Evolutionary conservation across 2,113 vertebrate genomes (phyloP).

Genomic region (Nyctereutes procyonoides): DNA sequence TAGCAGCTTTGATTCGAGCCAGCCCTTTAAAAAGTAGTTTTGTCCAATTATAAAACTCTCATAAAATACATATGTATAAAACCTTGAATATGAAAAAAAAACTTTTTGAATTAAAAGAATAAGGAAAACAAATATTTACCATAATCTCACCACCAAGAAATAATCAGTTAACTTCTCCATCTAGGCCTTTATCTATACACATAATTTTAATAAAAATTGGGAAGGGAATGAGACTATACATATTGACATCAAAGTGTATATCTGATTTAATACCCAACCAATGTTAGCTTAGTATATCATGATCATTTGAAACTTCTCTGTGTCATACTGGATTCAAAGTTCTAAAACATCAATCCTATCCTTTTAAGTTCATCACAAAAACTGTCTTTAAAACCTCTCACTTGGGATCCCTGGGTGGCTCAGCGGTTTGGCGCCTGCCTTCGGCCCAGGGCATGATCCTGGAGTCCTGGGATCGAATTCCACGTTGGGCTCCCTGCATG

Average conservation of each 20-base stretch:
- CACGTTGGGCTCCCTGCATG: no score
- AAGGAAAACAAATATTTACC: neutral
- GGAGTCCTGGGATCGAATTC: no score
- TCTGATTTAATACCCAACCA: neutral
- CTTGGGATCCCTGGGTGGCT: no score
- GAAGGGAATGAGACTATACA: neutral
- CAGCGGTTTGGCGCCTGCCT: no score
- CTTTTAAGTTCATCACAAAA: neutral
- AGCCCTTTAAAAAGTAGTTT: neutral
- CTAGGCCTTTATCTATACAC: neutral
- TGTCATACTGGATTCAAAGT: neutral
- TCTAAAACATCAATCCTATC: neutral
- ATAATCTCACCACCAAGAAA: neutral
- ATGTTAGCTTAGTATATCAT: neutral
- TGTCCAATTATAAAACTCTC: neutral
- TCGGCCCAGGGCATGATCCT: no score
- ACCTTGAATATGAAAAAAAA: neutral
- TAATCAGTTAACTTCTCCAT: neutral
- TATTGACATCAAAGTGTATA: neutral
- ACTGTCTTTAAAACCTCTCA: neutral
- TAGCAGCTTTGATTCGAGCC: neutral
- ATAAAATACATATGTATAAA: neutral
- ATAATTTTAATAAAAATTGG: neutral
- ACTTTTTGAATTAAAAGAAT: neutral
- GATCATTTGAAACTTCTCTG: neutral